These are phyloP conservation scores for Phyllostomus discolor DNA, from an alignment of 2,113 vertebrate genomes.

Conservation along the genomic window DNA sequence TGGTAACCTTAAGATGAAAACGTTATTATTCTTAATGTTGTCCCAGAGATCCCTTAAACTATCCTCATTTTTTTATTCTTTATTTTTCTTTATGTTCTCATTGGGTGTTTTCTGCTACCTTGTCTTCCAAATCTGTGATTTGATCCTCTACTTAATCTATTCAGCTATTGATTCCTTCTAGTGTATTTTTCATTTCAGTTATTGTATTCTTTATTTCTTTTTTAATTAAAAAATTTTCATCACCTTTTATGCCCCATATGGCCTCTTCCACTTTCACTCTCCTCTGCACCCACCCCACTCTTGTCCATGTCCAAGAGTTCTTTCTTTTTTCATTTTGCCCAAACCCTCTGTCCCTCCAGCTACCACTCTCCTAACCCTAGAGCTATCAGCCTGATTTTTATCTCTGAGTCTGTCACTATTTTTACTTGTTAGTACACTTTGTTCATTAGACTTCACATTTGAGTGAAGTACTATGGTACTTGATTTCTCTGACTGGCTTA, in stretches of 20 bases:
- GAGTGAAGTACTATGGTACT: no score
- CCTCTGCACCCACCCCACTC: no score
- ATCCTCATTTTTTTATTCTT: not conserved
- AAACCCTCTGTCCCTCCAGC: no score
- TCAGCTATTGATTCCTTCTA: not conserved
- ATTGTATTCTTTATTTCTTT: not conserved
- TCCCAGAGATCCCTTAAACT: not conserved
- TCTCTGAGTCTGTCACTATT: no score
- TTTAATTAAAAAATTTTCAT: no score
- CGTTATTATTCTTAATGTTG: not conserved
- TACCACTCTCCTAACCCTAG: no score
- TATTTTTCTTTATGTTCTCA: not conserved
- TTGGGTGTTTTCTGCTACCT: not conserved
- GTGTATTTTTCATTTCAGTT: not conserved
- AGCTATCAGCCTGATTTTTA: no score
- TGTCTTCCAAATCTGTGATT: not conserved
- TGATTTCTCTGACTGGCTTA: no score
- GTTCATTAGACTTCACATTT: no score
- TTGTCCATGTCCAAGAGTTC: no score
- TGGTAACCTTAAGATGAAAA: not conserved
- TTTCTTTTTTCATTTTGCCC: no score
- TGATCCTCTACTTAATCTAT: not conserved
- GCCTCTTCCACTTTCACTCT: not conserved
- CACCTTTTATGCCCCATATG: not conserved
- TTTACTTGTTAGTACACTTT: no score